phyloP scores from a whole-genome alignment of 2,113 vertebrate species.

The Genyomyrus donnyi region DNA sequence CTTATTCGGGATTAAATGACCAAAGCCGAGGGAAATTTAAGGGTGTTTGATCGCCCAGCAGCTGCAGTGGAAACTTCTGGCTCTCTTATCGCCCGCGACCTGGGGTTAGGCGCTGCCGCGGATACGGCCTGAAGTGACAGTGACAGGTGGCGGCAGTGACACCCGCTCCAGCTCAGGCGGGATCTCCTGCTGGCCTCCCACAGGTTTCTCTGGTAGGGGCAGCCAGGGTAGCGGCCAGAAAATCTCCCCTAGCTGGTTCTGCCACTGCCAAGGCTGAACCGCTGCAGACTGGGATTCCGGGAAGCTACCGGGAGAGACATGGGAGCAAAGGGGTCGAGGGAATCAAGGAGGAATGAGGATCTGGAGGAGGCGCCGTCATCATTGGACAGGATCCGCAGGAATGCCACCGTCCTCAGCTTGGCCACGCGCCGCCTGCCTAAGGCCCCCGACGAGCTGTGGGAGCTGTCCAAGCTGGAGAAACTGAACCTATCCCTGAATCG shows the following conservation, averaged over 20 bases:
- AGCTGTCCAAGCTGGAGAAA: constrained; percentile 79
- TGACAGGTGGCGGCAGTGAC: constrained; percentile 59
- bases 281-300: background rate
- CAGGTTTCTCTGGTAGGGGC: background rate
- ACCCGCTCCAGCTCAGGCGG: constrained; percentile 46
- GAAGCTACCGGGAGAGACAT: constrained; percentile 37
- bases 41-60: background rate
- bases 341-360: constrained; percentile 33
- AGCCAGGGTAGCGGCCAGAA: background rate
- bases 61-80: constrained; percentile 32
- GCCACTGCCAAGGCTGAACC: background rate
- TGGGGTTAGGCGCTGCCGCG: constrained; percentile 50
- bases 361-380: constrained; percentile 60
- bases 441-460: constrained; percentile 76
- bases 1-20: background rate
- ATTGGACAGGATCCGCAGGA: constrained; percentile 52
- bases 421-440: constrained; percentile 75
- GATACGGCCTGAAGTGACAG: constrained; percentile 63
- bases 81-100: constrained; percentile 52
- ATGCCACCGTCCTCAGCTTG: constrained; percentile 63
- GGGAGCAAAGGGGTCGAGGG: constrained; percentile 53
- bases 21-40: background rate
- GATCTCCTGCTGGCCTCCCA: background rate
- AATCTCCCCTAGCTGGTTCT: background rate
- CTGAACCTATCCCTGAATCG: constrained; percentile 85